A percentile compares a stretch with the other conserved stretches of the same genome.
Evolutionary conservation across 2,113 vertebrate species (phyloP).

Genomic region (Hystrix cristata): DNA sequence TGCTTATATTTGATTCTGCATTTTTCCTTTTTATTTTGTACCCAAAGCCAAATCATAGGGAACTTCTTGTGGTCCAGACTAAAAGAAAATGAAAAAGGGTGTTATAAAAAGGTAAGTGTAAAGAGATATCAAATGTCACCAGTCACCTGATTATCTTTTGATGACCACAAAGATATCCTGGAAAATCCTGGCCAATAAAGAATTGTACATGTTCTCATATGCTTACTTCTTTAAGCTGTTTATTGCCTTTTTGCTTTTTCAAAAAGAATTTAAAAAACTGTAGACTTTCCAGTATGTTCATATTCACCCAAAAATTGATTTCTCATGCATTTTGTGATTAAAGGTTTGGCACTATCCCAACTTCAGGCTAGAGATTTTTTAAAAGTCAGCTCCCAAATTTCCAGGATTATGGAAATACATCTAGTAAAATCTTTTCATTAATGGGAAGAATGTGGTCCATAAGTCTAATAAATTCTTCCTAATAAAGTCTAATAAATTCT

Average conservation of each 20-base stretch:
- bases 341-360: neutral
- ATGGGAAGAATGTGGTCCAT: neutral
- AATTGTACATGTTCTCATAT: neutral
- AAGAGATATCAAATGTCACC: neutral
- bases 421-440: neutral
- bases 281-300: neutral
- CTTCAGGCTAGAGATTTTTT: neutral
- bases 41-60: neutral
- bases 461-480: neutral
- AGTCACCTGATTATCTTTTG: neutral
- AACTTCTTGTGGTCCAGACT: neutral
- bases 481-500: neutral
- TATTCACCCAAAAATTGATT: neutral
- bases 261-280: neutral
- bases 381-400: neutral
- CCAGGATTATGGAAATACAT: neutral
- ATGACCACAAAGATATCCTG: neutral
- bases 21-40: neutral
- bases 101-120: neutral
- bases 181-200: neutral
- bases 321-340: neutral
- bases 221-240: neutral
- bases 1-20: neutral
- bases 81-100: slow-evolving; percentile 1
- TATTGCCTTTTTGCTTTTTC: neutral